A percentile compares a stretch with the other conserved stretches of the same genome.
phyloP scores from a whole-genome alignment of 2,888 invertebrate genomes.

The Eupithecia abbreviata region DNA sequence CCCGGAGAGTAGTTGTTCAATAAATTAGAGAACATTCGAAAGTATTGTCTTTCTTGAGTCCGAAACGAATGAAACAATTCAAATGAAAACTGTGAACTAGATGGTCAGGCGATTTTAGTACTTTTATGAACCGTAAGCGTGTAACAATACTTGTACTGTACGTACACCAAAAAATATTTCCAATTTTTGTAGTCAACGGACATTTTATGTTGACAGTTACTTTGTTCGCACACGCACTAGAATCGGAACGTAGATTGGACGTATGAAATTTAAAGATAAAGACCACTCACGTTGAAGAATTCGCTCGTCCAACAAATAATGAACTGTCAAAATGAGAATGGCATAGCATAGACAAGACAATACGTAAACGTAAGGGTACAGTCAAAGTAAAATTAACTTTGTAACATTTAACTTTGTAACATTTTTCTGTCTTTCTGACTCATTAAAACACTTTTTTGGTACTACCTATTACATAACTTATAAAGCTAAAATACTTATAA shows the following conservation, averaged over 20 bases:
- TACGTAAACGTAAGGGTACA: background rate
- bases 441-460: background rate
- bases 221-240: background rate
- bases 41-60: background rate
- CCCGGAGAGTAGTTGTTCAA: conserved; percentile 52
- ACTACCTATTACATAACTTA: background rate
- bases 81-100: conserved; percentile 35
- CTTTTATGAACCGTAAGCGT: conserved; percentile 11
- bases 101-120: conserved; percentile 38
- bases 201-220: conserved; percentile 46
- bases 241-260: background rate
- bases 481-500: background rate
- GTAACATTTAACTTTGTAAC: background rate
- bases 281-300: background rate
- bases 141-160: conserved; percentile 38
- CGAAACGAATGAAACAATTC: conserved; percentile 20
- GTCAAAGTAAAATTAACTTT: background rate
- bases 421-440: background rate
- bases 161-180: conserved; percentile 44
- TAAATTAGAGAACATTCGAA: conserved; percentile 68
- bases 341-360: conserved; percentile 20
- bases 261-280: background rate
- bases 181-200: conserved; percentile 51
- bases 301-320: conserved; percentile 35
- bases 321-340: conserved; percentile 14